These are phyloP conservation scores for Blennius ocellaris DNA, from an alignment of 2,113 vertebrate species.

Conservation along the genomic window DNA sequence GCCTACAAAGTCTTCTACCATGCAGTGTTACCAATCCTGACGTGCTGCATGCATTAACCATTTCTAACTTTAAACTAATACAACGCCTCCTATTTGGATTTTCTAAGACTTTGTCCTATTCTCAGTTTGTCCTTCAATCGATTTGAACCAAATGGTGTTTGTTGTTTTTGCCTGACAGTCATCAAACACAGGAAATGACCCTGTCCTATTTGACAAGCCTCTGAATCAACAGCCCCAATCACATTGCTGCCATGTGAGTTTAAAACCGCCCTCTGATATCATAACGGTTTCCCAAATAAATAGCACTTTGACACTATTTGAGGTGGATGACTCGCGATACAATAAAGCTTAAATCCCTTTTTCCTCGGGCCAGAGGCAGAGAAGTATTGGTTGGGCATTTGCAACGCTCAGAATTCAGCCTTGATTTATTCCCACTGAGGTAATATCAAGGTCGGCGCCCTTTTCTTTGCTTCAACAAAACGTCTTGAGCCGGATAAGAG, in stretches of 20 bases:
- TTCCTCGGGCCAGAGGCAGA: constrained; percentile 25
- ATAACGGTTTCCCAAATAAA: constrained; percentile 21
- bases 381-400: constrained; percentile 24
- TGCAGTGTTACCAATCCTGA: constrained; percentile 18
- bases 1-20: constrained; percentile 22
- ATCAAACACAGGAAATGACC: constrained; percentile 47
- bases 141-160: constrained; percentile 8
- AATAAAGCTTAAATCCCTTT: constrained; percentile 16
- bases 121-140: background rate
- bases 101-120: constrained; percentile 2
- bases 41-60: background rate
- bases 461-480: constrained; percentile 70
- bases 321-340: constrained; percentile 45
- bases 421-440: constrained; percentile 74
- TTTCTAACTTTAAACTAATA: background rate
- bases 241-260: constrained; percentile 24
- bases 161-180: constrained; percentile 26
- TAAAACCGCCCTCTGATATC: constrained; percentile 10
- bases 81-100: background rate
- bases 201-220: constrained; percentile 2
- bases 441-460: constrained; percentile 66
- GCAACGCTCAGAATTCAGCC: constrained; percentile 48
- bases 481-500: constrained; percentile 69
- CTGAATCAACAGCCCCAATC: constrained; percentile 17
- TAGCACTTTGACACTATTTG: constrained; percentile 31